phyloP scores from a whole-genome alignment of 1,140 invertebrate genomes.

The Hormaphis cornu region DNA sequence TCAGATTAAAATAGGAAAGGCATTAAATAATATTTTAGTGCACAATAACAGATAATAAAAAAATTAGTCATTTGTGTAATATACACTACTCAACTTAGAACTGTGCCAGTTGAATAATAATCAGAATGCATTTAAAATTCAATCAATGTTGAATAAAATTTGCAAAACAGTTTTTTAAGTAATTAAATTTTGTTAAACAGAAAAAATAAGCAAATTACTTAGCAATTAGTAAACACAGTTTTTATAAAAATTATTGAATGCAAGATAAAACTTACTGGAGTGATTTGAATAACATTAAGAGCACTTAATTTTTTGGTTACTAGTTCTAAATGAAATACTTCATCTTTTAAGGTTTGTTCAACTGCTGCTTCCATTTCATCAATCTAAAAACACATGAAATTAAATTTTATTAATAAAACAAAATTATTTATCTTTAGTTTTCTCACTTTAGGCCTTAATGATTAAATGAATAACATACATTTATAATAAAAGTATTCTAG shows the following conservation, averaged over 20 bases:
- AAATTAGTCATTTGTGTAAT: too few relatives aligned
- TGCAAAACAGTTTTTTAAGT: too few relatives aligned
- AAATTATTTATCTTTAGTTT: not conserved
- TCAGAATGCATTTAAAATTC: too few relatives aligned
- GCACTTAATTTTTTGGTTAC: conserved; percentile 23
- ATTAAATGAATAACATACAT: too few relatives aligned
- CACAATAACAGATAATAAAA: too few relatives aligned
- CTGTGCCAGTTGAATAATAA: too few relatives aligned
- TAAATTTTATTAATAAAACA: not conserved
- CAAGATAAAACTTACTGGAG: conserved; percentile 11
- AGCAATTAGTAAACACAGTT: not conserved
- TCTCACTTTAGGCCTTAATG: too few relatives aligned
- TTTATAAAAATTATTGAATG: not conserved
- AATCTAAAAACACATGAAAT: not conserved
- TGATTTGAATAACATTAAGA: conserved; percentile 17
- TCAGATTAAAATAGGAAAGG: not conserved
- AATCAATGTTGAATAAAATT: too few relatives aligned
- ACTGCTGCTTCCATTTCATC: conserved; percentile 26
- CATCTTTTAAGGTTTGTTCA: conserved; percentile 6
- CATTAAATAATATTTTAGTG: too few relatives aligned
- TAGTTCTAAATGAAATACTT: conserved; percentile 8
- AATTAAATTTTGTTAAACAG: too few relatives aligned
- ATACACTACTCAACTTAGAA: too few relatives aligned
- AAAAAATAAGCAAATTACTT: not conserved
- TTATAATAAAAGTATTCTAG: too few relatives aligned